Evolutionary conservation across 2,888 invertebrate species (phyloP).

Genomic region (Euproctis similis): DNA sequence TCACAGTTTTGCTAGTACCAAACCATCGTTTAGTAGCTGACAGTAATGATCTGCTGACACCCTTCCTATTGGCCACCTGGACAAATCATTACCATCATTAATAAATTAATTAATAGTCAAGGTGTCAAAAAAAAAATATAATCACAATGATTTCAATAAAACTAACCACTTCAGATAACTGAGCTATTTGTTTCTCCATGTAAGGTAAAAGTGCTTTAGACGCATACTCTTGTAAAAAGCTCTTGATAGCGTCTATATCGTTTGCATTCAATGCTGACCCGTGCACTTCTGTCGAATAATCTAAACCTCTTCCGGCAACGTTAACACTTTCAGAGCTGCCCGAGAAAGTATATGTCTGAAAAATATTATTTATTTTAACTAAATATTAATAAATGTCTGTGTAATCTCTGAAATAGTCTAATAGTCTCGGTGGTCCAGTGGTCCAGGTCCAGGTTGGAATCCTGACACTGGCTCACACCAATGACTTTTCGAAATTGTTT

Average conservation of each 20-base stretch:
- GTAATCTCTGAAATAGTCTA: too few relatives aligned
- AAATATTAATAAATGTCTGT: not conserved
- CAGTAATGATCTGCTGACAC: conserved; percentile 92
- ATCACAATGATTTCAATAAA: too few relatives aligned
- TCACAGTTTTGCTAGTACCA: conserved; percentile 90
- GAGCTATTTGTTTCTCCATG: conserved; percentile 90
- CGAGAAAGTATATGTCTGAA: conserved; percentile 66
- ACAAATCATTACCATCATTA: not conserved
- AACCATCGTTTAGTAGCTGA: conserved; percentile 98
- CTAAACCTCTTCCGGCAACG: conserved; percentile 64
- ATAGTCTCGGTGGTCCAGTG: too few relatives aligned
- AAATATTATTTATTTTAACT: conserved; percentile 11
- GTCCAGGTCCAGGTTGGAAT: too few relatives aligned
- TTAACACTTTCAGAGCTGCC: conserved; percentile 78
- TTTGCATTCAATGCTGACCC: conserved; percentile 85
- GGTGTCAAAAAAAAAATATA: too few relatives aligned
- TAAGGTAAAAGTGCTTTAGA: conserved; percentile 91
- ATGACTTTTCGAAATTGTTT: too few relatives aligned
- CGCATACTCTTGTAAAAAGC: conserved; percentile 91
- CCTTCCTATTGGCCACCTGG: conserved; percentile 89
- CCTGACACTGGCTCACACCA: too few relatives aligned
- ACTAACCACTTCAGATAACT: conserved; percentile 83
- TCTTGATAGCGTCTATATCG: conserved; percentile 90
- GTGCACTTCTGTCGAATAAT: conserved; percentile 75
- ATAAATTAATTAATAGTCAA: too few relatives aligned